phyloP scores from a whole-genome alignment of 2,113 vertebrate genomes.

The Petroica traversi region DNA sequence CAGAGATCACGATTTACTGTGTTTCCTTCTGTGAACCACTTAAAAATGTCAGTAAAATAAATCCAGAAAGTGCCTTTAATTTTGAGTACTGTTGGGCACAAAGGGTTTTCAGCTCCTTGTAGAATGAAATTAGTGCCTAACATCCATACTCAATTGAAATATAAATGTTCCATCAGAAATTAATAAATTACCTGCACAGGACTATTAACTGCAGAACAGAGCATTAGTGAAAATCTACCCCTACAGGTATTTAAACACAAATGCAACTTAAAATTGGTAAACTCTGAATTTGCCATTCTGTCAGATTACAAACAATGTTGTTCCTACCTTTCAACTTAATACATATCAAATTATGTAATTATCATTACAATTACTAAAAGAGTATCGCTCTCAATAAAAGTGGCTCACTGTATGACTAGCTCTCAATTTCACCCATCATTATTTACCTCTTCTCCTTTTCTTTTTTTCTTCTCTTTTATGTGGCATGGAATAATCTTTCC shows the following conservation, averaged over 20 bases:
- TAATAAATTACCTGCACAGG: neutral
- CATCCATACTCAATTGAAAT: neutral
- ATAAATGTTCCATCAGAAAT: neutral
- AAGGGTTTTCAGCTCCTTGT: neutral
- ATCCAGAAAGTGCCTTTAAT: neutral
- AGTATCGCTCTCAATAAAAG: neutral
- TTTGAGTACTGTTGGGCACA: neutral
- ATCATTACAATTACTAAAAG: neutral
- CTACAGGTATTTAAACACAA: neutral
- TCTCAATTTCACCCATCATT: neutral
- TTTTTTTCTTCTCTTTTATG: neutral
- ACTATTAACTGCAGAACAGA: neutral
- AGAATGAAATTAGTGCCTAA: neutral
- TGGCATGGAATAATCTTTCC: neutral
- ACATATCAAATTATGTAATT: neutral
- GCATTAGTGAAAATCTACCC: neutral
- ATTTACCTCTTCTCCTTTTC: neutral
- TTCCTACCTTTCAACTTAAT: neutral
- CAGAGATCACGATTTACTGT: neutral
- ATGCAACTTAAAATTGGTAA: neutral
- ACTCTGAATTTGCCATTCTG: neutral
- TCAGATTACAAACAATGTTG: neutral
- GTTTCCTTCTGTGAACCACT: neutral
- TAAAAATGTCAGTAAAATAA: neutral
- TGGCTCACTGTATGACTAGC: too few relatives aligned